A percentile compares a stretch with the other conserved stretches of the same genome.
Evolutionary conservation across 2,797 vertebrate species (phyloP).

Genomic region (Scolopax bukidnonensis): DNA sequence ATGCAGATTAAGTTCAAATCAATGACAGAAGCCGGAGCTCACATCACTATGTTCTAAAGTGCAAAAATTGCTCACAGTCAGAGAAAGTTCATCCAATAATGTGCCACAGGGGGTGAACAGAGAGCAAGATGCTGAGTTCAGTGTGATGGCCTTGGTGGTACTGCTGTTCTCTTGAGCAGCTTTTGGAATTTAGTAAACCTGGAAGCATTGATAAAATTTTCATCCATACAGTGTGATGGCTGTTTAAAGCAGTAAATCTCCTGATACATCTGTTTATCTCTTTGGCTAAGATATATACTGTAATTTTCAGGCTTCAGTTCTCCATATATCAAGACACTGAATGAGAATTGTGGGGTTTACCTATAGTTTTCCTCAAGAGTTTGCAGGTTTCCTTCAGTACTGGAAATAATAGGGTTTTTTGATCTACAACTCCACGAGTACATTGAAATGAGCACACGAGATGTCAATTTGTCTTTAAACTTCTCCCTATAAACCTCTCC

Average conservation of each 20-base stretch:
- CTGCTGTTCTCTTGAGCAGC: conserved; percentile 58
- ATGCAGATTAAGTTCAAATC: conserved; percentile 84
- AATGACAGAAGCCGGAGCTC: conserved; percentile 74
- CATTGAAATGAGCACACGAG: background rate
- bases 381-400: background rate
- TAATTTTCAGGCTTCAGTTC: background rate
- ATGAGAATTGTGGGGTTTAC: background rate
- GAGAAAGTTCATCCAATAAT: conserved; percentile 79
- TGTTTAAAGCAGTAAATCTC: conserved; percentile 16
- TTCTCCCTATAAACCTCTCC: background rate
- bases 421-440: background rate
- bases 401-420: background rate
- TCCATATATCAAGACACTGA: background rate
- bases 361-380: background rate
- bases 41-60: conserved; percentile 82
- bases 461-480: background rate
- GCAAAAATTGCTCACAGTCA: conserved; percentile 79
- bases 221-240: background rate
- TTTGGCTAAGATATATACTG: background rate
- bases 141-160: background rate
- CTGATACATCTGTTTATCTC: background rate
- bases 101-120: conserved; percentile 61
- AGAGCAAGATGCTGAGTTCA: conserved; percentile 13
- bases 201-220: background rate
- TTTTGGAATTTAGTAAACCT: background rate